phyloP scores from a whole-genome alignment of 1,140 invertebrate genomes.

The Armadillidium nasatum region DNA sequence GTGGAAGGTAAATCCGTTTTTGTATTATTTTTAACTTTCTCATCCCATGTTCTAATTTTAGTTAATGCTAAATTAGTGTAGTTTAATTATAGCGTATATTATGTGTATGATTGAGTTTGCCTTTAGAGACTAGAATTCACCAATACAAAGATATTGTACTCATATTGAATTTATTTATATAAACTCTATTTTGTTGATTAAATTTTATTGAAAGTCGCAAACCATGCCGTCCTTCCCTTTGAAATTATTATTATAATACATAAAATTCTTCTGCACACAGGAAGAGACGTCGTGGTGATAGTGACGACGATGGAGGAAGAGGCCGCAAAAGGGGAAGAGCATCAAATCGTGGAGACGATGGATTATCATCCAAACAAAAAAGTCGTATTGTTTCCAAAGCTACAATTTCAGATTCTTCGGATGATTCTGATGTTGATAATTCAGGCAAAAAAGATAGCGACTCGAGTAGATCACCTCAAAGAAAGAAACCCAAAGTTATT shows the following conservation, averaged over 20 bases:
- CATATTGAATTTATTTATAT: no score
- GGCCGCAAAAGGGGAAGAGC: conserved; percentile 48
- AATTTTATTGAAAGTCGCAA: no score
- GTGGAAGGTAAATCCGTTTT: no score
- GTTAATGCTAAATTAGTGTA: not conserved
- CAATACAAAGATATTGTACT: no score
- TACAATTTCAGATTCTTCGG: conserved; percentile 82
- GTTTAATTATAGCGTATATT: not conserved
- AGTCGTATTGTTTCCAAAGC: conserved; percentile 87
- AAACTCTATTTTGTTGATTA: no score
- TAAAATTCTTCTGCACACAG: not conserved
- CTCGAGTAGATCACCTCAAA: conserved; percentile 50
- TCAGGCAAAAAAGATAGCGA: conserved; percentile 51
- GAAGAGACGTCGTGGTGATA: conserved; percentile 34
- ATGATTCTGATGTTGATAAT: conserved; percentile 64
- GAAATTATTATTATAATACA: no score
- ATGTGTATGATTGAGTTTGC: no score
- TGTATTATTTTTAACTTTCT: no score
- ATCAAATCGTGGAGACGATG: conserved; percentile 51
- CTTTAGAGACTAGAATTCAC: no score
- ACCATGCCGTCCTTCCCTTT: no score
- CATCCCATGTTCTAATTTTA: not conserved
- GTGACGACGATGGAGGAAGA: conserved; percentile 31
- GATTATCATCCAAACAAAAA: conserved; percentile 73
- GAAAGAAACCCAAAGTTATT: no score